A percentile compares a stretch with the other conserved stretches of the same genome.
Conservation (phyloP, 2,888 invertebrate genomes). For the Dasysyrphus tricinctus region DNA sequence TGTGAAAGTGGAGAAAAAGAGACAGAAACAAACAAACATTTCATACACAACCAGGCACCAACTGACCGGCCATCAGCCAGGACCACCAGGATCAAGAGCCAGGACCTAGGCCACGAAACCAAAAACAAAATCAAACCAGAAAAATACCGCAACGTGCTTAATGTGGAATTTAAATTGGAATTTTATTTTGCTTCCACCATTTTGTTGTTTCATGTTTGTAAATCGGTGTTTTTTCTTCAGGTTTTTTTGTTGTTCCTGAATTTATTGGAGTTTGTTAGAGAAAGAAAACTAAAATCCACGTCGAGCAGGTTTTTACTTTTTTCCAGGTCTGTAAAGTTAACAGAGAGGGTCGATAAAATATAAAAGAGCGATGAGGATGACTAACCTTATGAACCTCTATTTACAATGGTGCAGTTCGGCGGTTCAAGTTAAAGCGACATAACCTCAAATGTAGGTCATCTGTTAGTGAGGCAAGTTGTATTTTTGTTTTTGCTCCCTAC, state of each 20-base stretch:
- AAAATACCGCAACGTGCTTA: slow-evolving; percentile 57
- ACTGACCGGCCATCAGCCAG: slow-evolving; percentile 1
- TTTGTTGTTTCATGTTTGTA: neutral
- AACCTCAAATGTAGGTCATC: slow-evolving; percentile 55
- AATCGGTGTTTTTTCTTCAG: neutral
- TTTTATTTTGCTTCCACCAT: slow-evolving; percentile 28
- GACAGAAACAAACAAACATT: neutral
- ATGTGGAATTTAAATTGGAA: slow-evolving; percentile 45
- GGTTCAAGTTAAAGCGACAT: slow-evolving; percentile 46
- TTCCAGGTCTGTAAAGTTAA: slow-evolving; percentile 31
- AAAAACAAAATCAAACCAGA: slow-evolving; percentile 28
- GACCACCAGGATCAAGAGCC: neutral
- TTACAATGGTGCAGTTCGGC: neutral
- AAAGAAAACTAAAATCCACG: slow-evolving; percentile 36
- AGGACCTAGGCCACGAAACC: neutral
- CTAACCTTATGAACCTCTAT: slow-evolving; percentile 9
- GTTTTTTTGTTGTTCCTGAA: slow-evolving; percentile 2
- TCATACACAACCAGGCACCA: neutral
- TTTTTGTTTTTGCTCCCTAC: neutral
- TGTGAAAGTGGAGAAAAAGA: neutral
- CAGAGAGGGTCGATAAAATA: slow-evolving; percentile 18
- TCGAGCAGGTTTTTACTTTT: slow-evolving; percentile 9
- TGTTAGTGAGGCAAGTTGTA: slow-evolving; percentile 13
- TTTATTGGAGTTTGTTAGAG: neutral
- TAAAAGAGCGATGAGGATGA: neutral